These are phyloP conservation scores for Triplophysa tibetana DNA, from an alignment of 2,113 vertebrate genomes.

Conservation along the genomic window DNA sequence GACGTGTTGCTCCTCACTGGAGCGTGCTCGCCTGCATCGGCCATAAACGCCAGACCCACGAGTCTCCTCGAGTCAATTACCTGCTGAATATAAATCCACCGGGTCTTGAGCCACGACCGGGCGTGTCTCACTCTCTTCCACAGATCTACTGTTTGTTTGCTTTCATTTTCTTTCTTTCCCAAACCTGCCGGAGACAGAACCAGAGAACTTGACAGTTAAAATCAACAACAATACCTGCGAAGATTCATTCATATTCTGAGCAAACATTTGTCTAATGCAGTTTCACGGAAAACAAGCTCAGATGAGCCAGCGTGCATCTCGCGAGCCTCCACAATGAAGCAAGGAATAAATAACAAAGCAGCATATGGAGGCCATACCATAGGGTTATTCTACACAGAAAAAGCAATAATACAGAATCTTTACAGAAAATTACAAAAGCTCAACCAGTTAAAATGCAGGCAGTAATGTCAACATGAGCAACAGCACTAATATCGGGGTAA, in stretches of 20 bases:
- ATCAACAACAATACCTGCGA: constrained; percentile 25
- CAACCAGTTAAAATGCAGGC: neutral
- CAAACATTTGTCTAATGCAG: neutral
- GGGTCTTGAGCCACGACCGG: constrained; percentile 20
- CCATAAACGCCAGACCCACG: constrained; percentile 47
- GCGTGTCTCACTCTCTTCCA: constrained; percentile 46
- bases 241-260: neutral
- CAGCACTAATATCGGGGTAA: constrained; percentile 10
- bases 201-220: neutral
- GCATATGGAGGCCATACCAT: neutral
- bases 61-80: constrained; percentile 54
- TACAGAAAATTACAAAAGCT: neutral
- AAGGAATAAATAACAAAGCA: neutral
- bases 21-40: constrained; percentile 55
- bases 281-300: neutral
- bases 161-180: constrained; percentile 11
- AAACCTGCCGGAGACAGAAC: neutral
- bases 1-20: constrained; percentile 43
- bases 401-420: neutral
- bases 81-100: constrained; percentile 42
- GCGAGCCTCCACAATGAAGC: neutral
- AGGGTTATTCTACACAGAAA: constrained; percentile 8
- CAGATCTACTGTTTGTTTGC: constrained; percentile 36
- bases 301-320: neutral
- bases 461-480: constrained; percentile 41